Base-by-base conservation (phyloP, 2,113 vertebrate genomes). In the Passer domesticus region DNA sequence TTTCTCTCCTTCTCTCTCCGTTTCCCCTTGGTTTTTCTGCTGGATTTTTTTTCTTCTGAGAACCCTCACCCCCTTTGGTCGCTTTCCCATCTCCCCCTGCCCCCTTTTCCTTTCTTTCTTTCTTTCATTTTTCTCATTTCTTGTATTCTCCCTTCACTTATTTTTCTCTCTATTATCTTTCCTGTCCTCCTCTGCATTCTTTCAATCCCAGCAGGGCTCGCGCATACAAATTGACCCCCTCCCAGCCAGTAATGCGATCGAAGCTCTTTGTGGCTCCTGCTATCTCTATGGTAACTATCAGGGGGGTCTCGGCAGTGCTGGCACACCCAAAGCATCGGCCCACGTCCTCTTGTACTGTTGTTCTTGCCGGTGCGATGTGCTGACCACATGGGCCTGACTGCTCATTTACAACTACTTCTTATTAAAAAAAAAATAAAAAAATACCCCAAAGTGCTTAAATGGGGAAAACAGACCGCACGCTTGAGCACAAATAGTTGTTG, bases 231-330 rank as follows among this genome's bases (percentile, higher is more conserved):
- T 97, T 97, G 97, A 96, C 96, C 96, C 96, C 97, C 97, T 97
- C 96, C 97, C 93, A 95, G 95, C 92, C 96, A 53, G 94, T 90
- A 95, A 95, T 94, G 96, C 92, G 95, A 97, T 97, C 89, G 90
- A 97, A 97, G 95, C 97, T 95, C 97, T 97, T 97, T 97, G 96
- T 97, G 96, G 93, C 93, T 97, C 95, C 96, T 68, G 18, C 96
- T 94, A 95, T 97, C 96, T 97, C 97, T 97, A 96, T 97, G 97
- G 97, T 97, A 97, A 97, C 97, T 97, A 96, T 97, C 96, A 96
- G 96, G 95, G 94, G 96, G 96, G 94, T 96, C 95, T 97, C 22
- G 0, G 64, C 90, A 55, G 90, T 78, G 87, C 53, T 95, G 87
- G 47, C 88, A 93, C 89, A 96, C 90, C 95, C 89, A 76, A 43